Conservation (phyloP, 2,888 invertebrate genomes). For the Mechanitis mazaeus region DNA sequence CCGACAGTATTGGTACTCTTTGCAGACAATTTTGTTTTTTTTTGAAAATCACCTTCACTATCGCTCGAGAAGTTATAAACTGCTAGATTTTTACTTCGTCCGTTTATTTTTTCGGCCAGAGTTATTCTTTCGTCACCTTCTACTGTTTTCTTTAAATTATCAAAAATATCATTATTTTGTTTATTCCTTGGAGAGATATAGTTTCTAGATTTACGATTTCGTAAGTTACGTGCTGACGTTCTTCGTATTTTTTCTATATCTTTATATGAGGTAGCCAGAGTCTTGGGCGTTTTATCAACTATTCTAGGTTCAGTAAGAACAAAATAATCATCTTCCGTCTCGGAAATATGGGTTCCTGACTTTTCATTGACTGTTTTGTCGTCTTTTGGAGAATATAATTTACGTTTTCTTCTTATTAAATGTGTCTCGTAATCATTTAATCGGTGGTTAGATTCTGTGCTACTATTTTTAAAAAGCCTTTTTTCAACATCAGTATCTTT, state of each 20-base stretch:
- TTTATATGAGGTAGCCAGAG: constrained; percentile 48
- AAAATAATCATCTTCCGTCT: constrained; percentile 26
- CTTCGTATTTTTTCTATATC: constrained; percentile 53
- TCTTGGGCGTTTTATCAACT: constrained; percentile 35
- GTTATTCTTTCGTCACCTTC: constrained; percentile 41
- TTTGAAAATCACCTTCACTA: constrained; percentile 55
- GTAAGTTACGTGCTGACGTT: constrained; percentile 36
- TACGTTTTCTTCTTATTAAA: constrained; percentile 46
- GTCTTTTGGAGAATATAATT: constrained; percentile 61
- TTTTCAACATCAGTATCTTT: constrained; percentile 31
- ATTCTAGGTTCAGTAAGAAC: constrained; percentile 25
- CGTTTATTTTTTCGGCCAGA: constrained; percentile 33
- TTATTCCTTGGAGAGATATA: constrained; percentile 46
- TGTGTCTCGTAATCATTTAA: constrained; percentile 24
- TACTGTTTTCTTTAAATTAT: constrained; percentile 46
- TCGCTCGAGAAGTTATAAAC: constrained; percentile 57
- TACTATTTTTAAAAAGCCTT: constrained; percentile 18
- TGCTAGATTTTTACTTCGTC: constrained; percentile 33
- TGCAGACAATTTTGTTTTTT: constrained; percentile 21
- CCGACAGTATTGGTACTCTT: constrained; percentile 9
- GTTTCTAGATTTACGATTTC: constrained; percentile 34
- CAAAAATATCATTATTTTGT: constrained; percentile 49
- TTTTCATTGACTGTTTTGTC: constrained; percentile 36
- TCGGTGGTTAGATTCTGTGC: constrained; percentile 9
- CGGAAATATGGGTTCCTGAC: constrained; percentile 30